Evolutionary conservation across 2,797 vertebrate species (phyloP).

Genomic region (Chaenodraco wilsoni): DNA sequence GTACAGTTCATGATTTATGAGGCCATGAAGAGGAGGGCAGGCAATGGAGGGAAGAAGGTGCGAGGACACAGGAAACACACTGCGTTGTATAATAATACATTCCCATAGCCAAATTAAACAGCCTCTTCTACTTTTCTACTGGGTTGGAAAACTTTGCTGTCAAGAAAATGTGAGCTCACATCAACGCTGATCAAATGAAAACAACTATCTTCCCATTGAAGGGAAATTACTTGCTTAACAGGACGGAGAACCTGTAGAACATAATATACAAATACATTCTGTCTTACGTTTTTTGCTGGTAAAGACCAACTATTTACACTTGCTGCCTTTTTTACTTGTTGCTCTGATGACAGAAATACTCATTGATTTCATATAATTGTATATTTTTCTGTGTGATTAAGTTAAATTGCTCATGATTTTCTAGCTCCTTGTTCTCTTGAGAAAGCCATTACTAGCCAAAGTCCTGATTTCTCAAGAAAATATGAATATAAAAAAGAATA

Average conservation of each 20-base stretch:
- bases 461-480: not conserved
- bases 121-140: not conserved
- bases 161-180: not conserved
- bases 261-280: not conserved
- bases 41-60: conserved; percentile 77
- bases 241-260: not conserved
- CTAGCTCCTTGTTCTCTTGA: too few species aligned
- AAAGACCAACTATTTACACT: not conserved
- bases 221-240: not conserved
- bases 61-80: not conserved
- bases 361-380: not conserved
- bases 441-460: too few species aligned
- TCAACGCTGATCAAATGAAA: not conserved
- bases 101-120: not conserved
- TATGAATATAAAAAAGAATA: not conserved
- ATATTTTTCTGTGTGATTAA: not conserved
- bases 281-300: not conserved
- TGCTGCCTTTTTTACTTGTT: too few species aligned
- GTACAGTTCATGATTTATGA: conserved; percentile 89
- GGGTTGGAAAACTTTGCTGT: not conserved
- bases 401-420: not conserved
- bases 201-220: not conserved
- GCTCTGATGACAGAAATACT: not conserved
- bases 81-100: not conserved
- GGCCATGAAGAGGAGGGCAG: conserved; percentile 84